Evolutionary conservation across 2,888 invertebrate species (phyloP), one percentile per base, ranked within the genome.

Genomic region (Drosophila nigricruria): DNA sequence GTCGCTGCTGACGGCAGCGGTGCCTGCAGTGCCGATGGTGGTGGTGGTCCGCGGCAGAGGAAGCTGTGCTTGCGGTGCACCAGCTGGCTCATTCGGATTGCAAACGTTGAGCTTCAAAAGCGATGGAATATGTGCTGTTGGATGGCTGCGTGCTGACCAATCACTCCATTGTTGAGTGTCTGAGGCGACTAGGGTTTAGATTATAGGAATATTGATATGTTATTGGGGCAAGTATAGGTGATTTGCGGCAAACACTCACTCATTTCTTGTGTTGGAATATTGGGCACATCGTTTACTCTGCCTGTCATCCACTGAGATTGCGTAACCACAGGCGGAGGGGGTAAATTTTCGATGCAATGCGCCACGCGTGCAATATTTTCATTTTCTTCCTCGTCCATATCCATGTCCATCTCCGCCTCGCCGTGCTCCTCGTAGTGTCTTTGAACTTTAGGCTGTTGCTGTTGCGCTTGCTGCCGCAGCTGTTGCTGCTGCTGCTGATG

Each of bases 401-500:
- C 96, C 87, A 97, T 96, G 80, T 97, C 97, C 97, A 97, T 97
- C 2, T 97, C 97, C 12, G 97, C 97, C 93, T 97, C 97, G 23
- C 97, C 97, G 62, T 96, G 96, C 91, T 96, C 96, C 73, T 94
- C 94, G 57, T 70, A 68, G 72, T 49, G 57, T 9, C 40, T n/a
- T 63, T 58, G 66, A 45, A 25, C 27, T 50, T 69, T 80, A 0
- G 50, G 30, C 12, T 50, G 57, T 12, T 12, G 20, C n/a, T 38
- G 36, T 8, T 36, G 36, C 36, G 16, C n/a, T 1, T 64, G 73
- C 25, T 69, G 61, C 0, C 59, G 54, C 14, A 63, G 10, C 12
- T 62, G 45, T 30, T 53, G 18, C 10, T 52, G 61, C 18, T 32
- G 56, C 6, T 62, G 66, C 2, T 70, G 75, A 6, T 43, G 42